Evolutionary conservation across 2,888 invertebrate species (phyloP).

Genomic region (Homarus gammarus): DNA sequence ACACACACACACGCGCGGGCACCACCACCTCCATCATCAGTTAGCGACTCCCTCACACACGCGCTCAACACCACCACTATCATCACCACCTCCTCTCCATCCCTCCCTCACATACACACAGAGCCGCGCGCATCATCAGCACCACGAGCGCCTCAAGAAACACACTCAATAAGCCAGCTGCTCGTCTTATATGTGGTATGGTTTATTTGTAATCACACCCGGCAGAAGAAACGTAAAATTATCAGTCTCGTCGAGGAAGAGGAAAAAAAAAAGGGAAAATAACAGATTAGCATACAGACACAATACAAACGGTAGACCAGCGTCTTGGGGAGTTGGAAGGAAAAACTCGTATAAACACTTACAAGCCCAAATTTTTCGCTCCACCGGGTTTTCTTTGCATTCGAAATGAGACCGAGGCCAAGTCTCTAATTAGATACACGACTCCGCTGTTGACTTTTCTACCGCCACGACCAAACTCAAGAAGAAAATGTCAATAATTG

Average conservation of each 20-base stretch:
- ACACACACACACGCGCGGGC: not conserved
- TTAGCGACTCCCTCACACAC: too few relatives aligned
- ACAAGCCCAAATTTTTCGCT: constrained; percentile 70
- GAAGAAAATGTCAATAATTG: constrained; percentile 69
- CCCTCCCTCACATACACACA: not conserved
- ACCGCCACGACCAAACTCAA: constrained; percentile 56
- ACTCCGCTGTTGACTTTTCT: constrained; percentile 70
- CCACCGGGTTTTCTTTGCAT: constrained; percentile 72
- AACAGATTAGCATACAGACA: constrained; percentile 69
- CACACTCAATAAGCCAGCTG: not conserved
- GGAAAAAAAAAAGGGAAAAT: constrained; percentile 39
- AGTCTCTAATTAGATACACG: constrained; percentile 71
- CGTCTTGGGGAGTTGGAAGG: constrained; percentile 45
- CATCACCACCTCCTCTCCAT: too few relatives aligned
- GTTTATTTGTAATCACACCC: constrained; percentile 42
- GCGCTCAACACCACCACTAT: not conserved
- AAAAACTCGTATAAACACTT: constrained; percentile 73
- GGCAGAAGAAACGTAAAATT: constrained; percentile 23
- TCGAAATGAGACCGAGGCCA: constrained; percentile 64
- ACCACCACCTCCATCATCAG: too few relatives aligned
- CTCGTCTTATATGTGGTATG: constrained; percentile 7
- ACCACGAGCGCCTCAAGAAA: not conserved
- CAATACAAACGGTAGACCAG: constrained; percentile 60
- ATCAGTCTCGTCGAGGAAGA: constrained; percentile 3
- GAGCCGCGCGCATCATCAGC: not conserved